Percentiles rank a stretch among this genome's conserved stretches.
phyloP scores from a whole-genome alignment of 2,888 invertebrate species.

The Melanophora roralis region DNA sequence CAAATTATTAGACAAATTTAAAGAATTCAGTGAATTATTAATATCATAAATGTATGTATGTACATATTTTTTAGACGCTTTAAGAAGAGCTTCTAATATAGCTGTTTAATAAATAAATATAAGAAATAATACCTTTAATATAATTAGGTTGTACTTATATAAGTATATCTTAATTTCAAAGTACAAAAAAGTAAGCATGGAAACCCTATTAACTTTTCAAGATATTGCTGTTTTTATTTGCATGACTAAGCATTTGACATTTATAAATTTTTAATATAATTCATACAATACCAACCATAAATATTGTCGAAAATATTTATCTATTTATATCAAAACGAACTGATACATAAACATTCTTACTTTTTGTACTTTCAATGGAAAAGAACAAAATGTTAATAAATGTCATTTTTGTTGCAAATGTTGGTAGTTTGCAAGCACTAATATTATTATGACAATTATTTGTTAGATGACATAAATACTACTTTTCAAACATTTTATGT shows the following conservation, averaged over 20 bases:
- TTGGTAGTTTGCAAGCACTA: constrained; percentile 23
- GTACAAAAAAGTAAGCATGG: no score
- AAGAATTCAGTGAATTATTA: constrained; percentile 28
- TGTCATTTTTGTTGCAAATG: constrained; percentile 31
- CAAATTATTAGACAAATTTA: constrained; percentile 38
- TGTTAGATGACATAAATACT: constrained; percentile 35
- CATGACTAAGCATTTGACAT: constrained; percentile 27
- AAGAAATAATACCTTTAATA: no score
- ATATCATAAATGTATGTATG: constrained; percentile 8
- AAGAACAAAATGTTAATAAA: constrained; percentile 23
- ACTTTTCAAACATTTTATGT: background rate
- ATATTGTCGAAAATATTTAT: background rate
- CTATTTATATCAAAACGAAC: background rate
- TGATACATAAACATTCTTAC: background rate
- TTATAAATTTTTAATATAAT: constrained; percentile 44
- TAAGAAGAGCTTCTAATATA: no score
- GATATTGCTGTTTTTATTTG: background rate
- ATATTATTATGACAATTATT: constrained; percentile 26
- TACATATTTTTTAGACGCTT: no score
- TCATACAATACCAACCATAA: background rate
- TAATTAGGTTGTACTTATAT: no score
- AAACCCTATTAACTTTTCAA: constrained; percentile 6
- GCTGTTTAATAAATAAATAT: no score
- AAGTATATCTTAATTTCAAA: no score
- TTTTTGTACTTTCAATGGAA: background rate